Evolutionary conservation across 2,113 vertebrate species (phyloP), one percentile per base, ranked within the genome.

Genomic region (Trematomus loennbergii): DNA sequence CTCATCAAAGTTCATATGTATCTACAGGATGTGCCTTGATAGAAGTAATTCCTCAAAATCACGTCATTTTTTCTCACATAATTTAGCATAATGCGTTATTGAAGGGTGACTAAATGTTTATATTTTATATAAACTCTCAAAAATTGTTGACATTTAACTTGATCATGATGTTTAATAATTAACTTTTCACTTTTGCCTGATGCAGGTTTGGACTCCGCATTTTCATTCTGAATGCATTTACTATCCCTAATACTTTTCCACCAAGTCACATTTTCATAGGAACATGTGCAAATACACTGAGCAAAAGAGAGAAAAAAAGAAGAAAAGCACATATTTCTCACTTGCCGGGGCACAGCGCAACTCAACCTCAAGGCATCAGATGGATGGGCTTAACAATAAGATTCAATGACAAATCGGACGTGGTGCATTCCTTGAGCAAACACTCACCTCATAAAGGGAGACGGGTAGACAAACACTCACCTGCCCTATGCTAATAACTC

Each of bases 391-490:
- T 54, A 89, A 93, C 87, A 89, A 91, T 87, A 81, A 80, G 58
- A 87, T 74, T 67, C 82, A 86, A 84, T 88, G 93, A 94, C 83
- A 91, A 91, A 93, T 93, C 87, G 82, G 92, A 93, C 82, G 45
- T 61, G 80, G 84, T 78, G 86, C 90, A 89, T 92, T 93, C 92
- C 88, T 88, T 91, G 60, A 50, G 80, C 86, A 91, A 91, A 90
- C 88, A 91, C 72, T 87, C 84, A 82, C 81, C 82, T 93, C 88
- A 88, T 91, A 82, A 71, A 87, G 71, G 49, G 68, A 88, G 90
- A 91, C 89, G 82, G 88, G 88, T 81, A 87, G 81, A 76, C 86
- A 93, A 94, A 94, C 90, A 93, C 88, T 93, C 90, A 93, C 91
- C 90, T 93, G 90, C 90, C 92, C 77, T 90, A 66, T 89, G 91